A percentile compares a stretch with the other conserved stretches of the same genome.
Evolutionary conservation across 2,797 vertebrate species (phyloP).

Genomic region (Myoxocephalus aenaeus): DNA sequence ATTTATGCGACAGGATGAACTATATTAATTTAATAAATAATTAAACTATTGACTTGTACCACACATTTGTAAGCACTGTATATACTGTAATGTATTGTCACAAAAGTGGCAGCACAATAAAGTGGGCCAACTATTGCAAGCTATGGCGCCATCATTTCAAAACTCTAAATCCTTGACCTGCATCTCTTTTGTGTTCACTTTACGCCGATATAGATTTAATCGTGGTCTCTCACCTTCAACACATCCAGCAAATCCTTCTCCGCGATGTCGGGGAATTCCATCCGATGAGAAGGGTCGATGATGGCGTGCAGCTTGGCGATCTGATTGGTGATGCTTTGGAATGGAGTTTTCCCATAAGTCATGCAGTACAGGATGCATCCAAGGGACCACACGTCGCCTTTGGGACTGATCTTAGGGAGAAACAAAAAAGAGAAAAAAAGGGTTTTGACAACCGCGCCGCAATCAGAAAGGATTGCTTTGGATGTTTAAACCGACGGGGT

Average conservation of each 20-base stretch:
- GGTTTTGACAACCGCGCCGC: not conserved
- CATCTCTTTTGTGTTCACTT: not conserved
- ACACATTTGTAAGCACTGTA: not conserved
- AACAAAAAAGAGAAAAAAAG: not conserved
- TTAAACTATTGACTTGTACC: not conserved
- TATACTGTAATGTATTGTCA: not conserved
- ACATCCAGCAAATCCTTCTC: constrained; percentile 96
- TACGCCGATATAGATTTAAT: not conserved
- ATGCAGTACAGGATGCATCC: constrained; percentile 98
- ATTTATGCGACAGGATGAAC: not conserved
- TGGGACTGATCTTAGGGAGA: constrained; percentile 91
- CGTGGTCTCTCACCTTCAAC: constrained; percentile 86
- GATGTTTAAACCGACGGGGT: not conserved
- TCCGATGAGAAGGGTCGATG: constrained; percentile 89
- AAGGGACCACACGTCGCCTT: constrained; percentile 97
- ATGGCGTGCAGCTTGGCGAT: constrained; percentile 95
- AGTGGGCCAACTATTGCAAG: not conserved
- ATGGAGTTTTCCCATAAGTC: constrained; percentile 97
- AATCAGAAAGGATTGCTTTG: not conserved
- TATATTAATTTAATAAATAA: not conserved
- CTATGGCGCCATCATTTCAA: not conserved
- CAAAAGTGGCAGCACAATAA: not conserved
- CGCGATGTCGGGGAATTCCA: constrained; percentile 91
- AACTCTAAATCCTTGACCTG: not conserved
- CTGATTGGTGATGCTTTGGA: constrained; percentile 96